Conservation (phyloP, 2,113 vertebrate species). For the Mesoclemmys tuberculata region DNA sequence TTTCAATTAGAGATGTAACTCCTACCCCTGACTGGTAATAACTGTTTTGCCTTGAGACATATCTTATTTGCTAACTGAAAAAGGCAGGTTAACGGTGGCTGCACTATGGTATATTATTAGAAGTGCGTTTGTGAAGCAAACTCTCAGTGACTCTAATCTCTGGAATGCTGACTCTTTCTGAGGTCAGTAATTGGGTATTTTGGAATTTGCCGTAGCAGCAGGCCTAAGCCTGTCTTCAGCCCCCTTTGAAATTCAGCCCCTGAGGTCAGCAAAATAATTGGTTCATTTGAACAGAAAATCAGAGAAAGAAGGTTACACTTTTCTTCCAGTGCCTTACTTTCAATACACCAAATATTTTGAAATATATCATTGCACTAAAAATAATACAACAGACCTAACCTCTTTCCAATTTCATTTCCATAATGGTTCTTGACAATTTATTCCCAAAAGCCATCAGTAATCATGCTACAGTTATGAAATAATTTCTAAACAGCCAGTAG, state of each 20-base stretch:
- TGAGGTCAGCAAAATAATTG: slow-evolving; percentile 83
- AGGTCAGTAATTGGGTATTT: slow-evolving; percentile 88
- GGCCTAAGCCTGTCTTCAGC: slow-evolving; percentile 87
- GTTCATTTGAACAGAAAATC: slow-evolving; percentile 77
- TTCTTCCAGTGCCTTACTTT: slow-evolving; percentile 45
- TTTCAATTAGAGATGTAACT: slow-evolving; percentile 83
- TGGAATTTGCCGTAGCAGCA: slow-evolving; percentile 83
- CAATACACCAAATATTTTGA: slow-evolving; percentile 60
- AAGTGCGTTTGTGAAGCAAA: slow-evolving; percentile 88
- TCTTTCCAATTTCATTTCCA: slow-evolving; percentile 51
- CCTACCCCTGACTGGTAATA: slow-evolving; percentile 79
- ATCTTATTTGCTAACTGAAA: slow-evolving; percentile 82
- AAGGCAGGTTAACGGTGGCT: slow-evolving; percentile 84
- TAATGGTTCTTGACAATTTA: slow-evolving; percentile 25
- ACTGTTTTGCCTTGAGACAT: slow-evolving; percentile 80
- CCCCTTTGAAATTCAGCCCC: slow-evolving; percentile 83
- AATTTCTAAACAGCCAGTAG: not conserved
- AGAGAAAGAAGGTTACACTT: slow-evolving; percentile 72
- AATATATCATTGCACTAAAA: slow-evolving; percentile 58
- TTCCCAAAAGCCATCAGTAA: not conserved
- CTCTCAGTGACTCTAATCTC: slow-evolving; percentile 86
- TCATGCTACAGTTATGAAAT: not conserved
- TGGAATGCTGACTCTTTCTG: slow-evolving; percentile 88
- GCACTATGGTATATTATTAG: slow-evolving; percentile 79
- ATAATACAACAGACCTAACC: slow-evolving; percentile 46